Evolutionary conservation across 2,888 invertebrate genomes (phyloP), one percentile per base, ranked within the genome.

Genomic region (Cosmorhoe ocellata): DNA sequence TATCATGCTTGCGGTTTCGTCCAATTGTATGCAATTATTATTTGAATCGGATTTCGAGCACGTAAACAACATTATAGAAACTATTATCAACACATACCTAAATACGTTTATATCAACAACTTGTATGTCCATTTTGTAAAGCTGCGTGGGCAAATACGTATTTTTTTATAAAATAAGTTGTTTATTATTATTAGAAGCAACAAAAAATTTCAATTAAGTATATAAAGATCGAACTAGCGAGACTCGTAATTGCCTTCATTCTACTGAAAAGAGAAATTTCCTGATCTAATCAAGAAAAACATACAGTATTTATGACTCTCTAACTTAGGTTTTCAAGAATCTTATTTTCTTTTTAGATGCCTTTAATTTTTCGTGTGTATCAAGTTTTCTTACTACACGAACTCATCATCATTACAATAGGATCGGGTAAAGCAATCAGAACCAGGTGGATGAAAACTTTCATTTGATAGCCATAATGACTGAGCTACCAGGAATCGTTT

Each of bases 21-120:
- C 64, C 65, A 69, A 73, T 79, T 77, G 74, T 76, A 61, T 71
- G 73, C 69, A 72, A 77, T 78, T 80, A 76, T 75, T 40, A 58
- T 65, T 63, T 57, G 63, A 56, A 66, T 62, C 57, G 46, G 58
- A 60, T 59, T 53, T 43, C 55, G 61, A 56, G 51, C 64, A 66
- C 68, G 65, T 68, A 69, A 75, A 76, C 72, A 71, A 71, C 66
- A 38, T 14, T 10, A 40, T 66, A 44, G 45, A 56, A 66, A 66
- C 64, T 71, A 66, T 68, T 67, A 67, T 72, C 75, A 70, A 67
- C 31, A 4, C 8, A 14, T 18, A 33, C 9, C 27, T 31, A 9
- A 31, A 12, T 9, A 36, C 10, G n/a, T 18, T 18, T 18, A 38
- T 33, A 27, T 13, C 24, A 11, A 46, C 58, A 18, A 18, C 18